Evolutionary conservation across 2,888 invertebrate species (phyloP).

Genomic region (Altica lythri): DNA sequence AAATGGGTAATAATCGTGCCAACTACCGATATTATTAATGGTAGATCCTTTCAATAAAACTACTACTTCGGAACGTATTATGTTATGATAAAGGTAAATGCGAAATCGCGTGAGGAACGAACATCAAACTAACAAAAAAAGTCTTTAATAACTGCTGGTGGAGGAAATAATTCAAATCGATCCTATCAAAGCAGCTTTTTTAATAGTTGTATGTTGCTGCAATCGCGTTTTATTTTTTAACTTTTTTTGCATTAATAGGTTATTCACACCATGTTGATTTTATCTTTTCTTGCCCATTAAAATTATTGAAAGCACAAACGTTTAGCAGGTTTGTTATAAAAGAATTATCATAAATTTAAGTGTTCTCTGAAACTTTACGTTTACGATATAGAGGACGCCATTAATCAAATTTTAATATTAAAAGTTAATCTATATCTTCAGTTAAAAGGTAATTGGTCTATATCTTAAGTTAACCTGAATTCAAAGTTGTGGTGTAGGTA

Average conservation of each 20-base stretch:
- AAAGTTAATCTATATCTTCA: no score
- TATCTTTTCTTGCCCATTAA: slow-evolving; percentile 9
- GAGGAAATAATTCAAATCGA: slow-evolving; percentile 48
- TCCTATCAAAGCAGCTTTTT: slow-evolving; percentile 39
- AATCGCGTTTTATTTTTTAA: not conserved
- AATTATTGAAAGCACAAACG: slow-evolving; percentile 9
- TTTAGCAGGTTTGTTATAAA: no score
- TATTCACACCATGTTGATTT: slow-evolving; percentile 16
- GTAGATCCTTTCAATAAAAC: slow-evolving; percentile 23
- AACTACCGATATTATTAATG: slow-evolving; percentile 13
- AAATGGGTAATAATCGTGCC: slow-evolving; percentile 2
- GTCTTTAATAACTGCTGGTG: slow-evolving; percentile 48
- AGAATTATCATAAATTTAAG: no score
- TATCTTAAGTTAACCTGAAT: no score
- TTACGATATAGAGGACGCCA: no score
- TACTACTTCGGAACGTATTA: slow-evolving; percentile 15
- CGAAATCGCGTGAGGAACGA: slow-evolving; percentile 49
- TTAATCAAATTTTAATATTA: no score
- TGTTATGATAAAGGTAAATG: slow-evolving; percentile 38
- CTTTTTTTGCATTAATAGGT: slow-evolving; percentile 10
- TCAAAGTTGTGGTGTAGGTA: no score
- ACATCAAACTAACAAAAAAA: slow-evolving; percentile 46
- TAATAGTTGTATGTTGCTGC: slow-evolving; percentile 36
- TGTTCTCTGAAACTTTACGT: no score
- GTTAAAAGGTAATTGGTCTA: no score